Conservation (phyloP, 2,888 invertebrate genomes). For the Rutpela maculata region DNA sequence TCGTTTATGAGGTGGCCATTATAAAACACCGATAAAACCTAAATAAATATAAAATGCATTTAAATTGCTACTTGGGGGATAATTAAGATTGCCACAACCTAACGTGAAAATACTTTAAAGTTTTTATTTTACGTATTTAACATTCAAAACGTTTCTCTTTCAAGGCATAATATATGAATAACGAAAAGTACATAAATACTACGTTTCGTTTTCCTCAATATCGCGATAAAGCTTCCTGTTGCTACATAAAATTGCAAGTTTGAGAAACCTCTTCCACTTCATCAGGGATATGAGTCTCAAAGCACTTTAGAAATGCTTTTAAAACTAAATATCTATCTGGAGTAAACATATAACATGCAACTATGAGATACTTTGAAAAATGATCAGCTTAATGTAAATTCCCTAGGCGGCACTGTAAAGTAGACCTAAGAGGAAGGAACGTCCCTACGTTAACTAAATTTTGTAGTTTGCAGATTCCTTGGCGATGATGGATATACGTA, state of each 20-base stretch:
- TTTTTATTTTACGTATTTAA: neutral
- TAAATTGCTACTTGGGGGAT: too few relatives aligned
- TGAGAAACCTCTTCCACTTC: constrained; percentile 7
- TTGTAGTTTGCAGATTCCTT: constrained; percentile 48
- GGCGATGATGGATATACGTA: constrained; percentile 46
- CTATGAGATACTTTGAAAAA: constrained; percentile 34
- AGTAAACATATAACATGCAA: constrained; percentile 10
- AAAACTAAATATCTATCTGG: constrained; percentile 12
- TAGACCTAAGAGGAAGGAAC: constrained; percentile 14
- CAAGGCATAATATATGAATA: neutral
- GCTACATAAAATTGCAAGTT: constrained; percentile 4
- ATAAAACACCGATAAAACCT: too few relatives aligned
- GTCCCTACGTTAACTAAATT: constrained; percentile 27
- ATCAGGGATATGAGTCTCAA: constrained; percentile 7
- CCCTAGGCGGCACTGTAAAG: constrained; percentile 25
- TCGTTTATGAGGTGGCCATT: too few relatives aligned
- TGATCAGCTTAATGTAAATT: constrained; percentile 29
- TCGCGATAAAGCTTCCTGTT: constrained; percentile 1
- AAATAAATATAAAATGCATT: too few relatives aligned
- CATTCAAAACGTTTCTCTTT: neutral
- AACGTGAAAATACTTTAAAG: too few relatives aligned
- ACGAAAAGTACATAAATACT: neutral
- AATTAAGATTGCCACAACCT: too few relatives aligned
- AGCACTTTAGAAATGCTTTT: constrained; percentile 11
- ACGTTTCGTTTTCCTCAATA: neutral